phyloP scores from a whole-genome alignment of 2,113 vertebrate species.

The Procavia capensis region DNA sequence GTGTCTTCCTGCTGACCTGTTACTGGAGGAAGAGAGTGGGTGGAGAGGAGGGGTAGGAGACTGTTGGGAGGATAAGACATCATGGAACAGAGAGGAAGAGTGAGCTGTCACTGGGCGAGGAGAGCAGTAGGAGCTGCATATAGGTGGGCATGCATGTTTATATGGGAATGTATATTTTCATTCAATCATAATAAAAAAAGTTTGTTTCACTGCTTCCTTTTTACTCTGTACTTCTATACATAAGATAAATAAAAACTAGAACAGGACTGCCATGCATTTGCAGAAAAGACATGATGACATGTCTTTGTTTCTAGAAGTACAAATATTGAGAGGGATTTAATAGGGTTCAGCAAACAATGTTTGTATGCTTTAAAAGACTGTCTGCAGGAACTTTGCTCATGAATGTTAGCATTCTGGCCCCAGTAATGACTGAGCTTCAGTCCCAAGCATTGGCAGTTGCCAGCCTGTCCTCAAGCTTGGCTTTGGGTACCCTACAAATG shows the following conservation, averaged over 20 bases:
- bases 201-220: neutral
- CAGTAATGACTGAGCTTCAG: neutral
- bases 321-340: neutral
- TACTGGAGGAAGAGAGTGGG: no score
- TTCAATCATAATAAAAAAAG: no score
- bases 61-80: no score
- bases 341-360: neutral
- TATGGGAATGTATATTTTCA: no score
- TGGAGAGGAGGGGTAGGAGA: no score
- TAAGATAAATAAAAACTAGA: neutral
- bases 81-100: no score
- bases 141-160: no score
- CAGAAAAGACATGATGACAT: neutral
- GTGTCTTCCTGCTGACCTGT: no score
- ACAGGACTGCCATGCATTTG: neutral
- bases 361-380: neutral
- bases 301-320: slow-evolving; percentile 37
- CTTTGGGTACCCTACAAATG: neutral
- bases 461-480: neutral
- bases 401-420: neutral
- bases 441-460: neutral
- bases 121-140: no score
- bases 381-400: neutral
- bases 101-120: no score
- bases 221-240: neutral